These are phyloP conservation scores for Numenius arquata DNA, from an alignment of 2,113 vertebrate genomes.

Conservation along the genomic window DNA sequence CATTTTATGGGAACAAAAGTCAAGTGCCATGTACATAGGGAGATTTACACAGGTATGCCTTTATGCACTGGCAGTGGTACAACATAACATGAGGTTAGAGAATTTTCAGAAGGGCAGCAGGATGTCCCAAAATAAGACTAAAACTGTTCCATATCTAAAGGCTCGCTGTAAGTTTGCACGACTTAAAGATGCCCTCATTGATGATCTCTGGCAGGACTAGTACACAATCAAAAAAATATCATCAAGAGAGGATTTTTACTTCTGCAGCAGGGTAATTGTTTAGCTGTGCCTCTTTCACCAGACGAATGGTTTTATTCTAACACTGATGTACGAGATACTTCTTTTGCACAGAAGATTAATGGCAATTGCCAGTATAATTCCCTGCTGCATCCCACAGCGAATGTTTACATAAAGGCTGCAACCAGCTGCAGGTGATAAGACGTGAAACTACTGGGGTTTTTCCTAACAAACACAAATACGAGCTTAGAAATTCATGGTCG, in stretches of 20 bases:
- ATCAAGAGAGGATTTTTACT: not conserved
- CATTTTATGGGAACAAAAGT: not conserved
- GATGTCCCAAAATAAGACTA: not conserved
- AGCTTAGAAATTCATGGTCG: not conserved
- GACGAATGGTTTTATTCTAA: slow-evolving; percentile 32
- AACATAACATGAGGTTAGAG: not conserved
- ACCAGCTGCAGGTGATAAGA: slow-evolving; percentile 30
- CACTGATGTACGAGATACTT: not conserved
- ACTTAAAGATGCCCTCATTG: not conserved
- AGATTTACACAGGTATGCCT: not conserved
- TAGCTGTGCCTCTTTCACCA: slow-evolving; percentile 32
- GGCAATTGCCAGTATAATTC: slow-evolving; percentile 20
- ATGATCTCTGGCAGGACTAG: not conserved
- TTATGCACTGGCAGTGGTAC: not conserved
- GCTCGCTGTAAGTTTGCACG: not conserved
- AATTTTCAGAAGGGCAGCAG: not conserved
- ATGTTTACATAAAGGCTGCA: slow-evolving; percentile 46
- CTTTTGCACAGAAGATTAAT: slow-evolving; percentile 38
- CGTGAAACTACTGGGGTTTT: not conserved
- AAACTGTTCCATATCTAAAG: not conserved
- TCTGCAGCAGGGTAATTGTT: not conserved
- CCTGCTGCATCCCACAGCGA: not conserved
- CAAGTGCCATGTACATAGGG: rapidly evolving
- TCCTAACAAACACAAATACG: not conserved
- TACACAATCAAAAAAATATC: not conserved